Percentiles rank a stretch among this genome's conserved stretches.
phyloP scores from a whole-genome alignment of 2,113 vertebrate species.

The Oenanthe melanoleuca region DNA sequence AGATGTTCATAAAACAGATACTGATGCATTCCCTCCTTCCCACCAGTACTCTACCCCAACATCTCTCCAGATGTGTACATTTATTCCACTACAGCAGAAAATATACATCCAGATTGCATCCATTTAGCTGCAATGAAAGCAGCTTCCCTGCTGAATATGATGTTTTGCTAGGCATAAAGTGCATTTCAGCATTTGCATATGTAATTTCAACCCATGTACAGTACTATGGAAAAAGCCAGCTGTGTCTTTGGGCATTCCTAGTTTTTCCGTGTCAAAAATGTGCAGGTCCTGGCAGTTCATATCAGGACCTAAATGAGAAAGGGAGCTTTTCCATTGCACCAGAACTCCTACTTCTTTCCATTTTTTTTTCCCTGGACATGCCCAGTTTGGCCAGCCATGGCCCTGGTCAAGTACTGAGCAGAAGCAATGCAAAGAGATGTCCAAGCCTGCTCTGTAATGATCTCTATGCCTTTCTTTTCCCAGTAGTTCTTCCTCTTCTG shows the following conservation, averaged over 20 bases:
- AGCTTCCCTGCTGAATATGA: not conserved
- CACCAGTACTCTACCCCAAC: not conserved
- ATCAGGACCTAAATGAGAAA: not conserved
- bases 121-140: conserved; percentile 24
- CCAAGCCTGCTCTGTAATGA: not conserved
- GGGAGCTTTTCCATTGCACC: not conserved
- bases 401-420: not conserved
- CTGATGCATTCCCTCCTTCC: not conserved
- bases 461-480: not conserved
- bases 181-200: not conserved
- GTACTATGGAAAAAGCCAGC: not conserved
- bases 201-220: not conserved
- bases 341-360: not conserved
- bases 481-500: not conserved
- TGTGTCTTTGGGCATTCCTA: not conserved
- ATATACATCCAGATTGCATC: not conserved
- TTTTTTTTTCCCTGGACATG: not conserved
- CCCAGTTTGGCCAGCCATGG: not conserved
- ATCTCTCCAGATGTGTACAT: conserved; percentile 25
- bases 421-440: not conserved
- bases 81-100: conserved; percentile 5
- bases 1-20: not conserved
- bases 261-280: not conserved
- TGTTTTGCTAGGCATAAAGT: not conserved
- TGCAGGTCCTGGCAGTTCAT: not conserved